phyloP scores from a whole-genome alignment of 2,888 invertebrate species.

The Rhagonycha lutea region DNA sequence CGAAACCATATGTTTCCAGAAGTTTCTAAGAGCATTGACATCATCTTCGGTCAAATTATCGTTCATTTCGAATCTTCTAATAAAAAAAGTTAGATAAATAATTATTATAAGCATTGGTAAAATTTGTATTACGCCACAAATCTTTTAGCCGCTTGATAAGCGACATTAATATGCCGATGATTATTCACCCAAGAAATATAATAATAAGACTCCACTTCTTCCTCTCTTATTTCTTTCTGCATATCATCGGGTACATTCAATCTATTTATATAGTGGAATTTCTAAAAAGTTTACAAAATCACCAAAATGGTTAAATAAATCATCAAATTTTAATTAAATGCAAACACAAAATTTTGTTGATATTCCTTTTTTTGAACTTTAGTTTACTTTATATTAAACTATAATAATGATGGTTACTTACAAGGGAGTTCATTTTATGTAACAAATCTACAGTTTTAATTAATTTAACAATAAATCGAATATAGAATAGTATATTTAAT shows the following conservation, averaged over 20 bases:
- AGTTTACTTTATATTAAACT: not conserved
- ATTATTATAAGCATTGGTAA: not conserved
- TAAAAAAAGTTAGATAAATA: not conserved
- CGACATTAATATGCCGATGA: not conserved
- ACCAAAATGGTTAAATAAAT: no score
- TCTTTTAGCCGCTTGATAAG: not conserved
- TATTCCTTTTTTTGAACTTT: no score
- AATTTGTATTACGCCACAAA: not conserved
- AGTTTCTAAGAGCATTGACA: not conserved
- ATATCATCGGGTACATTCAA: not conserved
- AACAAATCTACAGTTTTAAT: not conserved
- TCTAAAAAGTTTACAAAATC: not conserved
- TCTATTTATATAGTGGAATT: not conserved
- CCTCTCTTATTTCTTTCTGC: not conserved
- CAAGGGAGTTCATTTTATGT: not conserved
- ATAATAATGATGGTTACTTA: not conserved
- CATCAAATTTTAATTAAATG: no score
- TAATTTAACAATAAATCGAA: not conserved
- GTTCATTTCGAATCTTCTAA: not conserved
- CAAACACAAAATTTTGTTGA: no score
- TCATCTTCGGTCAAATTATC: not conserved
- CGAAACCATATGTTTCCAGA: not conserved
- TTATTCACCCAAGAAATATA: not conserved
- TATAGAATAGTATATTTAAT: not conserved
- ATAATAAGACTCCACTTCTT: not conserved